Conservation (phyloP, 2,888 invertebrate species). For the Lamellibrachia satsuma region DNA sequence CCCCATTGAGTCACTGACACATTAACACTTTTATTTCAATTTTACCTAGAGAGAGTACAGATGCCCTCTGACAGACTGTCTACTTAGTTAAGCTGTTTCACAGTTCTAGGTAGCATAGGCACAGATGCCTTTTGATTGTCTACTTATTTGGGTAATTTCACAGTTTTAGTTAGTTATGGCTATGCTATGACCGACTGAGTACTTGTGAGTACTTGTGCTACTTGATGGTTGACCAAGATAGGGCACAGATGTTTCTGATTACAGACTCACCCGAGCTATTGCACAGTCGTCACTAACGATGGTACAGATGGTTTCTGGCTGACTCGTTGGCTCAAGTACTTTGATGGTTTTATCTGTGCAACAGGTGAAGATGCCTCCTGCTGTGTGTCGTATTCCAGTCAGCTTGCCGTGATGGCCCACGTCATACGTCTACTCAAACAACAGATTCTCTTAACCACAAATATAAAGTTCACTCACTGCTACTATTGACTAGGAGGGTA, state of each 20-base stretch:
- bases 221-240: neutral
- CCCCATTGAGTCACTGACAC: too few relatives aligned
- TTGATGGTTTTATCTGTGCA: conserved; percentile 55
- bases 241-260: neutral
- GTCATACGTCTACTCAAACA: conserved; percentile 52
- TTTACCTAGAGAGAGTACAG: too few relatives aligned
- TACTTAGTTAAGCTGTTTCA: neutral
- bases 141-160: neutral
- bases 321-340: conserved; percentile 52
- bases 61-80: neutral
- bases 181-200: too few relatives aligned
- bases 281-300: conserved; percentile 48
- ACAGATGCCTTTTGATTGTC: neutral
- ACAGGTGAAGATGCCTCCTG: conserved; percentile 57
- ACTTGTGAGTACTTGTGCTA: neutral
- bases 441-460: neutral
- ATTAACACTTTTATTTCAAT: too few relatives aligned
- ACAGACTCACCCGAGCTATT: conserved; percentile 52
- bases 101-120: too few relatives aligned
- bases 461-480: too few relatives aligned
- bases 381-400: conserved; percentile 53
- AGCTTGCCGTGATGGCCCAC: conserved; percentile 55
- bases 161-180: too few relatives aligned
- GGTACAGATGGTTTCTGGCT: conserved; percentile 52
- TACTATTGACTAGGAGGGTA: too few relatives aligned